Base-by-base conservation (phyloP, 1,140 invertebrate species). In the Ceratitis capitata region DNA sequence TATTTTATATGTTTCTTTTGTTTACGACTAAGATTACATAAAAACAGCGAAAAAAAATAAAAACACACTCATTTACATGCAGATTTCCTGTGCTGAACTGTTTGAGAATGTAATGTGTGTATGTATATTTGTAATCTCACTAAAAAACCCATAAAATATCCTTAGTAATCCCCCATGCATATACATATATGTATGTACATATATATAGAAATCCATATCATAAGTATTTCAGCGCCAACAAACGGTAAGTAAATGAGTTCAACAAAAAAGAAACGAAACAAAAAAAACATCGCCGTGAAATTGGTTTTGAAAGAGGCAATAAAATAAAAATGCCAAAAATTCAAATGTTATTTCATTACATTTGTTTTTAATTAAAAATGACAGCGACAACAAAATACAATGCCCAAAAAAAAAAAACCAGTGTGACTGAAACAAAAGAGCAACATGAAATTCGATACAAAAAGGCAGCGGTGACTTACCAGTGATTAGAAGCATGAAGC, bases 381-480 rank as follows among this genome's bases (percentile, higher is more conserved):
- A 45, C 23, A 45, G 39, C 1, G 16, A n/a, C 39, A 45, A 23
- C 4, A 78, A 78, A n/a, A n/a, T n/a, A n/a, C n/a, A n/a, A n/a
- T n/a, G n/a, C n/a, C n/a, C n/a, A n/a, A n/a, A 78, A 39, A 10
- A 42, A 39, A 78, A 12, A 19, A 35, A 35, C 7, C n/a, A 4
- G n/a, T n/a, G 19, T n/a, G n/a, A n/a, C n/a, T n/a, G n/a, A n/a
- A n/a, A n/a, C 7, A 61, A 4, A 61, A 61, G 23, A 4, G 35
- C 32, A 35, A 7, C 19, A 19, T 35, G 29, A 29, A 32, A 26
- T 29, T 6, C 12, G 26, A 12, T 14, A 64, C 19, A 78, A 45
- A 78, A 78, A n/a, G n/a, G n/a, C n/a, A n/a, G 69, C 69, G 3
- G 69, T n/a, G 39, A 78, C 69, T 78, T 78, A 78, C 69, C 69